Base-by-base conservation (phyloP, 1,140 invertebrate species). In the Trichoplusia ni region DNA sequence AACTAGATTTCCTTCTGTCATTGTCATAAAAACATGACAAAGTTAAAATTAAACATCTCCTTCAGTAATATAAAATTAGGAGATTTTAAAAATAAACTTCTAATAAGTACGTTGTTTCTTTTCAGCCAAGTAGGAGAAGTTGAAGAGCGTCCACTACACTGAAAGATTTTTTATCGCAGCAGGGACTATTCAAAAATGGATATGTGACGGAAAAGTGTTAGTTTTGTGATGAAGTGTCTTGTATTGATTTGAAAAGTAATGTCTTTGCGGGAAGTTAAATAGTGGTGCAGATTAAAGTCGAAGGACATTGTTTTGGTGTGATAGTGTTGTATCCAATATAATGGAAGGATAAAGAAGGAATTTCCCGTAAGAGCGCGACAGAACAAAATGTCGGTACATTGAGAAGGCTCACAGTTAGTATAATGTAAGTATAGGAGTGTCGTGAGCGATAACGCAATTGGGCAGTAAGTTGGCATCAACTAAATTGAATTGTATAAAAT, bases 111-210 rank as follows among this genome's bases (percentile, higher is more conserved):
- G 16, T 51, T 33, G 64, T 42, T 51, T 70, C 75, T 75, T 54
- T 18, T 81, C 86, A 89, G 86, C 83, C 31, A 86, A 87, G 77
- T 89, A 89, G 78, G 62, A 74, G 47, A 68, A 37, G 44, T 64
- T 58, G 63, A 56, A 33, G 73, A 56, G 67, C 42, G 60, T 74
- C 71, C 74, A 73, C 69, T 79, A 78, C 76, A 79, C 71, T 73
- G 82, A 85, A 89, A 82, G 82, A 85, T 87, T 86, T 88, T 85
- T 88, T 86, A 89, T 89, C 87, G 84, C 86, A 79, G 84, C 84
- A 71, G 84, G 81, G 82, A 87, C 86, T 87, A 73, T 82, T 82
- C 81, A 82, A 76, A 82, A 81, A 83, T 71, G 75, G 72, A 81
- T 81, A 82, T 81, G 79, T 86, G 84, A 85, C 79, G 82, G 82